Evolutionary conservation across 2,888 invertebrate species (phyloP), one percentile per base, ranked within the genome.

Genomic region (Ormyrus labotus): DNA sequence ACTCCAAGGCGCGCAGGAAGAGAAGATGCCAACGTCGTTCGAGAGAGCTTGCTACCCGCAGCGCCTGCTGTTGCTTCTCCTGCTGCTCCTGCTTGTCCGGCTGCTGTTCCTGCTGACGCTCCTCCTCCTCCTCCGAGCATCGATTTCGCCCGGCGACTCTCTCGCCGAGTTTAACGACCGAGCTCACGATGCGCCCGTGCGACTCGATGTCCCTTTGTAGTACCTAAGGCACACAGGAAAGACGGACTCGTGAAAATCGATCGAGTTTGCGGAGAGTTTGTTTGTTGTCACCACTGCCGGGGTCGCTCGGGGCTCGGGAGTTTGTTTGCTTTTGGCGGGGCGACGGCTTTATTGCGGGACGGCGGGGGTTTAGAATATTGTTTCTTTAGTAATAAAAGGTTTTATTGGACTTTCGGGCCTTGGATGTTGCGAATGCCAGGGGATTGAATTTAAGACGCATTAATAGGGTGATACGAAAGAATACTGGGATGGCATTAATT

Each of bases 131-230:
- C 81, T 80, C 82, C 78, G 82, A 81, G 84, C 81, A 84, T 68
- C 68, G 78, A 53, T 64, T 72, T 65, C 71, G 86, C 11, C 77
- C 77, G 11, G 81, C 86, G 87, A 93, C 93, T 88, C 93, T 94
- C 89, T 93, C 95, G 92, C 95, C 95, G 91, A 94, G 93, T 91
- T 94, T 94, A 91, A 95, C 95, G 92, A 95, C 94, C 81, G 95
- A 95, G 90, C 93, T 93, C 90, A 96, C 96, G 91, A 96, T 95
- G 92, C 96, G 95, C 87, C 95, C 95, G 93, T 96, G 97, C 91
- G 96, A 96, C 94, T 97, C 96, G 92, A 98, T 97, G 93, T 97
- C 97, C 90, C 95, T 94, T 93, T 97, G 97, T 91, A 97, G 94
- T 93, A 95, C 95, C 97, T 98, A 34, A 34, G 34, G 94, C 48